phyloP scores from a whole-genome alignment of 2,888 invertebrate genomes.

The Linyphia triangularis region DNA sequence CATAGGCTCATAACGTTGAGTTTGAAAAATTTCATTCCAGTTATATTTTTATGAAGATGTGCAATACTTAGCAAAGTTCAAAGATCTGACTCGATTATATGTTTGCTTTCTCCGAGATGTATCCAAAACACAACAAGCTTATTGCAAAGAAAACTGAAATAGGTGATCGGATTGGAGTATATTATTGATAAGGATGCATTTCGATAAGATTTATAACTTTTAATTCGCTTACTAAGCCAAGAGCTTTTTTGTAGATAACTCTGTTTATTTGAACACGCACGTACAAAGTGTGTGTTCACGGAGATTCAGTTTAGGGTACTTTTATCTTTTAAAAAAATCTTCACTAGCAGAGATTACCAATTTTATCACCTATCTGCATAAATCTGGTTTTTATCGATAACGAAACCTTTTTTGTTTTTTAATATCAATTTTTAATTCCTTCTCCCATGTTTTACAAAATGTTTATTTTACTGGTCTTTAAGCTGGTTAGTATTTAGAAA shows the following conservation, averaged over 20 bases:
- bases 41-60: background rate
- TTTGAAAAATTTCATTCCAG: no score
- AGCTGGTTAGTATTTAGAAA: no score
- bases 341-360: background rate
- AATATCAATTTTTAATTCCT: background rate
- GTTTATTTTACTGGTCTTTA: no score
- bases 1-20: no score
- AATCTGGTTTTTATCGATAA: background rate
- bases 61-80: constrained; percentile 21
- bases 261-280: background rate
- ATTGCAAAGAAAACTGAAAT: constrained; percentile 31
- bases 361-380: background rate
- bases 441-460: no score
- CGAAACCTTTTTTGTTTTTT: background rate
- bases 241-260: constrained; percentile 14
- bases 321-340: background rate
- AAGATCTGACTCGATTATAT: constrained; percentile 7
- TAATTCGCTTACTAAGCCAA: background rate
- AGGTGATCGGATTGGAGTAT: background rate
- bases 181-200: background rate
- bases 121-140: background rate
- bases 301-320: background rate
- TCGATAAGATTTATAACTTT: constrained; percentile 17
- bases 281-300: background rate
- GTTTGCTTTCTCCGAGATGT: background rate